Conservation (phyloP, 2,113 vertebrate genomes). For the Elanus axillaris region DNA sequence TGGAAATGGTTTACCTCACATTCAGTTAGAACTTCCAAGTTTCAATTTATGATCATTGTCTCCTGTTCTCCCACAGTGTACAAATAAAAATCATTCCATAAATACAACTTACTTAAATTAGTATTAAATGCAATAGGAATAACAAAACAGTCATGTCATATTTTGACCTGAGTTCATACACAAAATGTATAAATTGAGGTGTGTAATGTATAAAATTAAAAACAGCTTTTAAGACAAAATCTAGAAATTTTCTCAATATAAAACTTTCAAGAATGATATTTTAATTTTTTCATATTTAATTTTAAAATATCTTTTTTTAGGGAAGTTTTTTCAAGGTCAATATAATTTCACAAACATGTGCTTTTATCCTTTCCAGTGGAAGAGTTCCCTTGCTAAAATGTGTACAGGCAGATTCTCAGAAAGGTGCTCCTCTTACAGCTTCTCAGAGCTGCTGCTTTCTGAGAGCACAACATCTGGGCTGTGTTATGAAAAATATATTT, state of each 20-base stretch:
- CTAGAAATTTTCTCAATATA: background rate
- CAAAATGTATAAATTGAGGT: background rate
- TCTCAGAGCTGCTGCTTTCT: background rate
- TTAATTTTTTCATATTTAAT: background rate
- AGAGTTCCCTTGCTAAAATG: background rate
- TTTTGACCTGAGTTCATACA: background rate
- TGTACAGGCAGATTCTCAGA: background rate
- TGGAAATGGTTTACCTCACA: background rate
- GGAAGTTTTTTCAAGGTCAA: background rate
- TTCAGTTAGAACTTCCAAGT: background rate
- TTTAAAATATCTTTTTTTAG: background rate
- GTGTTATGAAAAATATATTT: background rate
- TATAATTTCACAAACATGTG: background rate
- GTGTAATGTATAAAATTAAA: background rate
- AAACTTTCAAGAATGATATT: background rate
- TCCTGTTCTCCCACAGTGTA: background rate
- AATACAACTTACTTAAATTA: background rate
- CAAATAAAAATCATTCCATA: background rate
- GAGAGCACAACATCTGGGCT: background rate
- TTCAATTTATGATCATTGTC: background rate
- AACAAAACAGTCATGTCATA: background rate
- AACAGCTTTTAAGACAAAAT: background rate
- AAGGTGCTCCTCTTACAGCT: background rate
- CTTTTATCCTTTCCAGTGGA: background rate
- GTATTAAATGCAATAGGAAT: background rate